These are phyloP conservation scores for Nemoura dubitans DNA, from an alignment of 2,888 invertebrate species.

Conservation along the genomic window DNA sequence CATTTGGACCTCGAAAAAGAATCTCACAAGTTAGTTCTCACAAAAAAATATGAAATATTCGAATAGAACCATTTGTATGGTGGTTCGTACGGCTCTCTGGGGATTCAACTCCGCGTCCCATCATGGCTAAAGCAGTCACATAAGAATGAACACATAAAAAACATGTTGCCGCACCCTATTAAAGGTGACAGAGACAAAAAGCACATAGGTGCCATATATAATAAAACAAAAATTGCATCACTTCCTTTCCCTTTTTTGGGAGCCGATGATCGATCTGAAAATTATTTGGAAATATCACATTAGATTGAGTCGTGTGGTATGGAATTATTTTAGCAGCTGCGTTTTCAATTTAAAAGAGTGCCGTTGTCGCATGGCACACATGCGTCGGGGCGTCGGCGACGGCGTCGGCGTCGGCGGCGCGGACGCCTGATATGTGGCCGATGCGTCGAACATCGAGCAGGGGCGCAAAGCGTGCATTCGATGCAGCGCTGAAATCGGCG, in stretches of 20 bases:
- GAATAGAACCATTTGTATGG: neutral
- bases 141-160: slow-evolving; percentile 7
- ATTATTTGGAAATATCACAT: slow-evolving; percentile 38
- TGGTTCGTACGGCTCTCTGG: neutral
- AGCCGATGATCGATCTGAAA: slow-evolving; percentile 24
- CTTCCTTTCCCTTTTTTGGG: neutral
- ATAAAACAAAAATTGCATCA: neutral
- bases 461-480: too few species aligned
- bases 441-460: neutral
- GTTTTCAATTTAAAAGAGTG: slow-evolving; percentile 37
- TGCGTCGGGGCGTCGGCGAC: neutral
- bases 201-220: neutral
- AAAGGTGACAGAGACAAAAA: slow-evolving; percentile 25
- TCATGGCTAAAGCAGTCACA: slow-evolving; percentile 7
- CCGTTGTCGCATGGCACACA: slow-evolving; percentile 27
- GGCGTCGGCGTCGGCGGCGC: neutral
- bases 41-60: slow-evolving; percentile 4
- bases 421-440: slow-evolving; percentile 21
- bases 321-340: slow-evolving; percentile 28
- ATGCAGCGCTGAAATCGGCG: neutral
- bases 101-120: neutral
- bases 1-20: neutral
- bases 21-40: neutral
- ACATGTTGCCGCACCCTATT: slow-evolving; percentile 9
- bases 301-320: slow-evolving; percentile 29